Conservation (phyloP, 2,888 invertebrate genomes). For the Sepioteuthis lessoniana region DNA sequence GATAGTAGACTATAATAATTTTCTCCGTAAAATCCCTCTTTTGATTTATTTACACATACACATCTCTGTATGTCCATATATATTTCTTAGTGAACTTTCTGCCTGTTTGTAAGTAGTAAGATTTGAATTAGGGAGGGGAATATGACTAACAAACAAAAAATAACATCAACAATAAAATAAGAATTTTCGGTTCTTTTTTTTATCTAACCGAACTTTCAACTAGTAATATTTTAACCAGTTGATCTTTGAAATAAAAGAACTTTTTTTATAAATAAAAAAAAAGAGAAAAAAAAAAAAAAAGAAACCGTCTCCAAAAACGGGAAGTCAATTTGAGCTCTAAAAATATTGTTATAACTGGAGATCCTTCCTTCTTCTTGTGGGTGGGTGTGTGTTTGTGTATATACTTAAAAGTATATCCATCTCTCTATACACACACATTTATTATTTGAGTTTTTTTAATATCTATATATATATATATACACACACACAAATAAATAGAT, state of each 20-base stretch:
- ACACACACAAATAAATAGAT: neutral
- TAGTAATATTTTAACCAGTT: neutral
- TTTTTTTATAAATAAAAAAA: no score
- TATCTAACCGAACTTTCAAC: neutral
- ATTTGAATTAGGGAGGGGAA: neutral
- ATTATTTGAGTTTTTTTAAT: no score
- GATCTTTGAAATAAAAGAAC: neutral
- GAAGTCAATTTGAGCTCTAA: neutral
- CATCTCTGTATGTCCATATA: neutral
- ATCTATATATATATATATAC: neutral
- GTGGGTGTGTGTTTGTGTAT: neutral
- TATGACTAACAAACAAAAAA: neutral
- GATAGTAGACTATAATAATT: neutral
- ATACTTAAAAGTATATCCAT: neutral
- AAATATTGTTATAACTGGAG: neutral
- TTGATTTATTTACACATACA: conserved; percentile 33
- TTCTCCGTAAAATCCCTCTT: neutral
- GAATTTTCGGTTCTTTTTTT: neutral
- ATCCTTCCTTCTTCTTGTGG: conserved; percentile 4
- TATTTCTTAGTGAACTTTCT: neutral
- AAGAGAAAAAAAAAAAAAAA: neutral
- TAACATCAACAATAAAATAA: neutral
- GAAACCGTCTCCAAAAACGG: neutral
- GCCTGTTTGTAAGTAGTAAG: neutral
- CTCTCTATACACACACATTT: neutral